These are phyloP conservation scores for Thaumatotibia leucotreta DNA, from an alignment of 1,140 invertebrate species.

Conservation along the genomic window DNA sequence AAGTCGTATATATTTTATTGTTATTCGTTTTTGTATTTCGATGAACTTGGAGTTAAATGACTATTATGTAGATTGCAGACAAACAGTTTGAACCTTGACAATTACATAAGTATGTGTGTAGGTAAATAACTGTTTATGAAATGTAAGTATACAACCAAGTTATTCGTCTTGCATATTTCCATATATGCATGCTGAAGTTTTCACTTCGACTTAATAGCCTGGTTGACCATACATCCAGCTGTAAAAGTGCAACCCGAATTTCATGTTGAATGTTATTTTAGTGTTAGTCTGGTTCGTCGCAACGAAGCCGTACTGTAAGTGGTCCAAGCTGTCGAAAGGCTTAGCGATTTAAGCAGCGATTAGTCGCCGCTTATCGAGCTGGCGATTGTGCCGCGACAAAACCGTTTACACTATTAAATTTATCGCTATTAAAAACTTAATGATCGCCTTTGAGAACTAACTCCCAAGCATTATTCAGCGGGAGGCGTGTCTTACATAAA, in stretches of 20 bases:
- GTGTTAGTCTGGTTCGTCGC: slow-evolving; percentile 24
- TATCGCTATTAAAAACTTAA: slow-evolving; percentile 57
- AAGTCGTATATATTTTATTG: too few species aligned
- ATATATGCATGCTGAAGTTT: too few species aligned
- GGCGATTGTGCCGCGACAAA: slow-evolving; percentile 34
- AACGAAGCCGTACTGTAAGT: slow-evolving; percentile 21
- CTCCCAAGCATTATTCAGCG: slow-evolving; percentile 35
- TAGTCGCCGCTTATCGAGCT: slow-evolving; percentile 38
- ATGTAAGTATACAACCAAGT: too few species aligned
- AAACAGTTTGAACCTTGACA: too few species aligned
- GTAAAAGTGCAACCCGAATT: too few species aligned
- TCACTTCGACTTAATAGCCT: background rate
- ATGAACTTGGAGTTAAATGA: too few species aligned
- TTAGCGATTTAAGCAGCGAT: slow-evolving; percentile 46
- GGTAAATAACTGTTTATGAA: too few species aligned
- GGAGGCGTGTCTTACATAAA: slow-evolving; percentile 53
- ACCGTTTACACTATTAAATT: slow-evolving; percentile 45
- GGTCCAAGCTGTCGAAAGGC: slow-evolving; percentile 34
- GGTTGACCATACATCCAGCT: background rate
- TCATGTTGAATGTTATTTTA: too few species aligned
- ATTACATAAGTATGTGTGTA: too few species aligned
- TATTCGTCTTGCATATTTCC: too few species aligned
- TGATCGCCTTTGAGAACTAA: slow-evolving; percentile 34
- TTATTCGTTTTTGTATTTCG: too few species aligned
- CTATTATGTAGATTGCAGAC: too few species aligned